These are phyloP conservation scores for Heliconius melpomene DNA, from an alignment of 1,140 invertebrate species.

Conservation along the genomic window DNA sequence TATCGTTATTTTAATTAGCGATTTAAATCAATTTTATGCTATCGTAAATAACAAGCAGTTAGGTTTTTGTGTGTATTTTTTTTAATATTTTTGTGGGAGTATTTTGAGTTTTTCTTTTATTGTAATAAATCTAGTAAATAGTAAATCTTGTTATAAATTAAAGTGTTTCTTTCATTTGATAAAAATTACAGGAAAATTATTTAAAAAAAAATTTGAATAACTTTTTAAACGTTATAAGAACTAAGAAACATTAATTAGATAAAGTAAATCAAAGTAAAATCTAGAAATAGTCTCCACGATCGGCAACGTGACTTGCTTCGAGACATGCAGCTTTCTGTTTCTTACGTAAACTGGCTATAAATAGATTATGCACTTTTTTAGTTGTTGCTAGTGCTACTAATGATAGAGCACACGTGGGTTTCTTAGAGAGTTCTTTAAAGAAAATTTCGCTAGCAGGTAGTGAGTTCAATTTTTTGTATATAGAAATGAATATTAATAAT, in stretches of 20 bases:
- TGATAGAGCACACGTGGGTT: neutral
- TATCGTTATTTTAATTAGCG: neutral
- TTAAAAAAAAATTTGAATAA: too few species aligned
- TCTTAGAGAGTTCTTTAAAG: neutral
- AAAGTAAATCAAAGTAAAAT: neutral
- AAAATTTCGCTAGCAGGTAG: neutral
- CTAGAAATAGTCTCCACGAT: neutral
- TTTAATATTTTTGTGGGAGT: too few species aligned
- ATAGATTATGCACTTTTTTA: slow-evolving; percentile 10
- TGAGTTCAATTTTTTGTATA: too few species aligned
- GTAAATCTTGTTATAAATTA: too few species aligned
- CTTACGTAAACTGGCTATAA: slow-evolving; percentile 5
- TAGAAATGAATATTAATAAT: too few species aligned
- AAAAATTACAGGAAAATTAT: too few species aligned
- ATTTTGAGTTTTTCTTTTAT: too few species aligned
- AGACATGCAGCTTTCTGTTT: slow-evolving; percentile 10
- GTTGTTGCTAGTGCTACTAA: neutral
- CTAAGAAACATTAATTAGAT: neutral
- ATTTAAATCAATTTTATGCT: neutral
- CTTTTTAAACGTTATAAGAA: neutral
- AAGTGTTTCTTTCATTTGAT: neutral
- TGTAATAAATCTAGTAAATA: too few species aligned
- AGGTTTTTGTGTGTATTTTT: neutral
- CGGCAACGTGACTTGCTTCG: neutral
- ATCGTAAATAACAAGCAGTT: neutral